A percentile compares a stretch with the other conserved stretches of the same genome.
These are phyloP conservation scores for Dusona sp. DNA, from an alignment of 2,888 invertebrate species.

Conservation along the genomic window DNA sequence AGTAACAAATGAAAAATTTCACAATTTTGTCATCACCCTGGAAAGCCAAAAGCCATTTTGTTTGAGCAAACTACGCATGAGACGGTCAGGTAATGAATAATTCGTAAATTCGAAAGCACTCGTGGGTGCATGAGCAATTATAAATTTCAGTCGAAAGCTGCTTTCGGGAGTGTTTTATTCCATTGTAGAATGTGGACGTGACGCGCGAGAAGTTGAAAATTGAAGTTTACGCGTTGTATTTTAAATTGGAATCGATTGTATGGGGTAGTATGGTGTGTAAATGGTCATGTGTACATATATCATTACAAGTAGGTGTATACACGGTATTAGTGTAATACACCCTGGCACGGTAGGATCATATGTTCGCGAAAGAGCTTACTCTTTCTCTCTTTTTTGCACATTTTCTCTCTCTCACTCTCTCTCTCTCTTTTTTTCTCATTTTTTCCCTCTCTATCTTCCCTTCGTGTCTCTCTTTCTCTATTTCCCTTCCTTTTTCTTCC, in stretches of 20 bases:
- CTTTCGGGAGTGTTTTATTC: background rate
- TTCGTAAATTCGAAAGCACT: background rate
- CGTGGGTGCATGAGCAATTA: background rate
- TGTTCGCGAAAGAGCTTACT: constrained; percentile 67
- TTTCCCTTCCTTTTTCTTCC: background rate
- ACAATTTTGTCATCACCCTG: background rate
- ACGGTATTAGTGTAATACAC: constrained; percentile 34
- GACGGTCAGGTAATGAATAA: background rate
- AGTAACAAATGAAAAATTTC: background rate
- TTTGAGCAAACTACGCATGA: no score
- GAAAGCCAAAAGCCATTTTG: background rate
- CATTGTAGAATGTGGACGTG: background rate
- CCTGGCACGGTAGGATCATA: constrained; percentile 48
- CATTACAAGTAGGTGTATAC: constrained; percentile 30
- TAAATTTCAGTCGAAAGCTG: background rate
- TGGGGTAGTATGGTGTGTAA: constrained; percentile 7
- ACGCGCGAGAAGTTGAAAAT: background rate
- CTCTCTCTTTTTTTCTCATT: constrained; percentile 4
- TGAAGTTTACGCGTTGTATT: background rate
- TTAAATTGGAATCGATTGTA: constrained; percentile 2
- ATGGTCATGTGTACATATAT: constrained; percentile 36
- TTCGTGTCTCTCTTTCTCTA: constrained; percentile 15
- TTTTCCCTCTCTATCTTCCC: background rate
- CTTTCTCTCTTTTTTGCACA: constrained; percentile 17
- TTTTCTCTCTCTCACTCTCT: constrained; percentile 27